These are phyloP conservation scores for Linepithema humile DNA, from an alignment of 1,140 invertebrate genomes.

Conservation along the genomic window DNA sequence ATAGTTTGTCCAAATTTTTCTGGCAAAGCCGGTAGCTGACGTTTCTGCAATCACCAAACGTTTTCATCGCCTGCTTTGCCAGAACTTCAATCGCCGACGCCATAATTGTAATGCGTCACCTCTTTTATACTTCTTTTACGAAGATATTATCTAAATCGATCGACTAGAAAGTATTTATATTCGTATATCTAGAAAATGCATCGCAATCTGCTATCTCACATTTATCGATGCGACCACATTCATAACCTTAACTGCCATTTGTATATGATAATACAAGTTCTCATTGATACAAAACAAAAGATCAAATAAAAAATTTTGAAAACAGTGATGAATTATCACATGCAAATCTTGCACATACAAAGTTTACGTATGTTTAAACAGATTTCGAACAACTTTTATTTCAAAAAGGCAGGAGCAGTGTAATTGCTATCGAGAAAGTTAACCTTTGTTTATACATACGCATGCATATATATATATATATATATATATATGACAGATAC, in stretches of 20 bases:
- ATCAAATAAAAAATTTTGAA: not conserved
- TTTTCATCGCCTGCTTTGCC: conserved; percentile 86
- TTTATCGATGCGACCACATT: not conserved
- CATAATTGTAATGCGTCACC: conserved; percentile 73
- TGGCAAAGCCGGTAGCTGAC: conserved; percentile 84
- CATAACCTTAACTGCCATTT: not conserved
- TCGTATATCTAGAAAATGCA: conserved; percentile 7
- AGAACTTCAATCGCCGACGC: conserved; percentile 83
- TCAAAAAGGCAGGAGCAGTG: no score
- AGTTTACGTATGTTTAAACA: not conserved
- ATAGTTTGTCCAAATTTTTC: conserved; percentile 88
- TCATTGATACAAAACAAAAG: not conserved
- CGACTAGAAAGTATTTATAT: not conserved
- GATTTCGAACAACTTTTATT: no score
- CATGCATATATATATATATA: no score
- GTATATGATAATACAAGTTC: not conserved
- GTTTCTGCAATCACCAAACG: conserved; percentile 84
- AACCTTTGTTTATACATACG: no score
- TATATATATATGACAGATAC: no score
- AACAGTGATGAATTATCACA: not conserved
- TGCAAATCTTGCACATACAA: not conserved
- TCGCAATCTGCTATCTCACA: not conserved
- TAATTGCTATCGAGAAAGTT: no score
- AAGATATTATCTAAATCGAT: not conserved
- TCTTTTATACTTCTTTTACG: not conserved